Conservation (phyloP, 1,140 invertebrate genomes). For the Eciton burchellii region DNA sequence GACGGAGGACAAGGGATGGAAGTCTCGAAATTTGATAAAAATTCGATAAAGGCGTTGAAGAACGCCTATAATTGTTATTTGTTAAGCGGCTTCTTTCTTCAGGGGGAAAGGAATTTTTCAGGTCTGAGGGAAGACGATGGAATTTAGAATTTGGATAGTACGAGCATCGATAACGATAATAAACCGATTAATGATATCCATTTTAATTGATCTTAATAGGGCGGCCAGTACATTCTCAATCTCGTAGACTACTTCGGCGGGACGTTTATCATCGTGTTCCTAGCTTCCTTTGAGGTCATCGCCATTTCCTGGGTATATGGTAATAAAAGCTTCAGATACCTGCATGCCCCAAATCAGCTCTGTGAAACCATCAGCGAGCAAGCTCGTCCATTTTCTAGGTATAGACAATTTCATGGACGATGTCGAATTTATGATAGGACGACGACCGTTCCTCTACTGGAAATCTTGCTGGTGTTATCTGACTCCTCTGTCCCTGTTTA, state of each 20-base stretch:
- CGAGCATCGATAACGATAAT: too few species aligned
- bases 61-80: too few species aligned
- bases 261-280: constrained; percentile 91
- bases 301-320: constrained; percentile 92
- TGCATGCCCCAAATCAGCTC: constrained; percentile 82
- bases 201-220: constrained; percentile 88
- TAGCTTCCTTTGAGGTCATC: constrained; percentile 90
- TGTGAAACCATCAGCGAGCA: constrained; percentile 87
- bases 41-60: too few species aligned
- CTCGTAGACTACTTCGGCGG: constrained; percentile 94
- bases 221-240: constrained; percentile 93
- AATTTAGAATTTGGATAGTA: too few species aligned
- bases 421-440: constrained; percentile 90
- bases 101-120: background rate
- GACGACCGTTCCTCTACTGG: constrained; percentile 91
- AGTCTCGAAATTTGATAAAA: too few species aligned
- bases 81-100: too few species aligned
- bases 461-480: constrained; percentile 92
- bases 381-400: constrained; percentile 86
- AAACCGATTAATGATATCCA: constrained; percentile 83
- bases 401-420: constrained; percentile 87
- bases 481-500: constrained; percentile 89
- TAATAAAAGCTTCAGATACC: constrained; percentile 87
- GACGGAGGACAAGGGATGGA: too few species aligned
- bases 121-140: constrained; percentile 8